phyloP scores from a whole-genome alignment of 2,113 vertebrate species.

The Argyrosomus japonicus region DNA sequence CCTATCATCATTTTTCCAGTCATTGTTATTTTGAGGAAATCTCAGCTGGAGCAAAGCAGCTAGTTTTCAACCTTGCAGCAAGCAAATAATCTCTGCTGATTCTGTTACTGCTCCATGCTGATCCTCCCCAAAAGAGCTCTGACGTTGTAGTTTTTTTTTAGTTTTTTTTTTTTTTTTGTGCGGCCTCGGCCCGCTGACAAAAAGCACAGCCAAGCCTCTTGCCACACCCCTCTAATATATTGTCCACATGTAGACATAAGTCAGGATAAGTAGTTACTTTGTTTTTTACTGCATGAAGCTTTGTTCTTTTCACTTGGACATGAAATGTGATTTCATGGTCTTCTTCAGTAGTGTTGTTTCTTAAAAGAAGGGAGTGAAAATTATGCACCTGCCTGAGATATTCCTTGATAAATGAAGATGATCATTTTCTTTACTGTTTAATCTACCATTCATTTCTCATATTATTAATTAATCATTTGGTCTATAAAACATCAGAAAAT shows the following conservation, averaged over 20 bases:
- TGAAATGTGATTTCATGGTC: too few species aligned
- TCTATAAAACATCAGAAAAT: too few species aligned
- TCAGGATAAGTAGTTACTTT: conserved; percentile 13
- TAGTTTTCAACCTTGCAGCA: conserved; percentile 8
- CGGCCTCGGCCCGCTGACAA: conserved; percentile 55
- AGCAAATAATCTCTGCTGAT: conserved; percentile 58
- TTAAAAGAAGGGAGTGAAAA: not conserved
- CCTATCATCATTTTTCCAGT: not conserved
- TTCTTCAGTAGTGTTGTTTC: not conserved
- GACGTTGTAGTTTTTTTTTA: conserved; percentile 44
- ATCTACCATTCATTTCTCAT: too few species aligned
- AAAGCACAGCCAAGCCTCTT: conserved; percentile 30
- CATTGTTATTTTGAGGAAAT: not conserved
- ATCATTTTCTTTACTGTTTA: too few species aligned
- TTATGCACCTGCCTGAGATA: too few species aligned
- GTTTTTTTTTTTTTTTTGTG: conserved; percentile 33
- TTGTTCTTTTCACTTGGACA: not conserved
- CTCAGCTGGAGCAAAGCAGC: conserved; percentile 9
- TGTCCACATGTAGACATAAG: conserved; percentile 17
- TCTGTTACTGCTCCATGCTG: conserved; percentile 48
- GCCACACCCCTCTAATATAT: conserved; percentile 31
- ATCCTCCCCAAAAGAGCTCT: conserved; percentile 50
- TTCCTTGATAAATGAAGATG: too few species aligned
- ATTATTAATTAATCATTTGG: too few species aligned
- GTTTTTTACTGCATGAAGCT: not conserved